These are phyloP conservation scores for Elymnias hypermnestra DNA, from an alignment of 1,140 invertebrate genomes.

Conservation along the genomic window DNA sequence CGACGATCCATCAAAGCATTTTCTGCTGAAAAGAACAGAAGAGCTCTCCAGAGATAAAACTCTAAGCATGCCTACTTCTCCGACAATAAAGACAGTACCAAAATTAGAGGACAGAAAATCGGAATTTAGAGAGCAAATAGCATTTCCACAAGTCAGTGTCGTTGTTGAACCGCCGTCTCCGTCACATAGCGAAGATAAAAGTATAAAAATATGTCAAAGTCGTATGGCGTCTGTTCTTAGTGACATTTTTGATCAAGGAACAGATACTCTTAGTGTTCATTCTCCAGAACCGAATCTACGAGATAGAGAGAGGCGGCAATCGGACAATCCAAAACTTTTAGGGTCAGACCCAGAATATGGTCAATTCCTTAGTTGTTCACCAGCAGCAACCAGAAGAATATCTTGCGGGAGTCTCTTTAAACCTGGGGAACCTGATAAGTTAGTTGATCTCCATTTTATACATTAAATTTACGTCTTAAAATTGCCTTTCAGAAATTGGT, in stretches of 20 bases:
- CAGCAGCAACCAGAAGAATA: constrained; percentile 85
- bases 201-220: constrained; percentile 49
- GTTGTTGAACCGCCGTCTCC: constrained; percentile 84
- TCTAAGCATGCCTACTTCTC: constrained; percentile 23
- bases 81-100: constrained; percentile 18
- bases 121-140: constrained; percentile 26
- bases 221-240: constrained; percentile 66
- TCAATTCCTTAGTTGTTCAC: constrained; percentile 80
- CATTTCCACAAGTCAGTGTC: constrained; percentile 80
- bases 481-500: background rate
- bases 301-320: constrained; percentile 65
- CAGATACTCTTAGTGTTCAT: constrained; percentile 58
- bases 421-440: constrained; percentile 78
- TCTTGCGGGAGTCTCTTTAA: constrained; percentile 87
- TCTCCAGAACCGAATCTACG: constrained; percentile 61
- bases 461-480: background rate
- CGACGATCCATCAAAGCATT: constrained; percentile 50
- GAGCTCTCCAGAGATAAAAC: constrained; percentile 35
- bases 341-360: constrained; percentile 78
- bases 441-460: constrained; percentile 54
- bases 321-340: constrained; percentile 78
- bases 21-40: constrained; percentile 53
- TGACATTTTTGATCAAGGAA: constrained; percentile 63
- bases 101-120: constrained; percentile 9
- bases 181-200: constrained; percentile 72